These are phyloP conservation scores for Scortum barcoo DNA, from an alignment of 2,113 vertebrate species.

Conservation along the genomic window DNA sequence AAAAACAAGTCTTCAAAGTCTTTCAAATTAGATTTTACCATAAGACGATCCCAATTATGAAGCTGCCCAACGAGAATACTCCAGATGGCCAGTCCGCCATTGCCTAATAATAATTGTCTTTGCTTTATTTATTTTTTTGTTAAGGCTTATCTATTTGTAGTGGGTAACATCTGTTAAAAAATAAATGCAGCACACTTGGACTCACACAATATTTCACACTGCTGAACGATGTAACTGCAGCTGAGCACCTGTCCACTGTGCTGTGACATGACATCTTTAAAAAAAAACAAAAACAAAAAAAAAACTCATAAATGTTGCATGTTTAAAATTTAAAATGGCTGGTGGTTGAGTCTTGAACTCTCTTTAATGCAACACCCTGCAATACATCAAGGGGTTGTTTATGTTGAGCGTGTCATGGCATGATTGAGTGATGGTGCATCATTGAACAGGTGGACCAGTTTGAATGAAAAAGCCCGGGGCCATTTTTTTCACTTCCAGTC, in stretches of 20 bases:
- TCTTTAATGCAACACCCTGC: conserved; percentile 19
- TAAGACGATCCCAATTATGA: not conserved
- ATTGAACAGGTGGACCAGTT: conserved; percentile 46
- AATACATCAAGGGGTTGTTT: conserved; percentile 38
- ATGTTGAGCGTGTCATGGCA: conserved; percentile 6
- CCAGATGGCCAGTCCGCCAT: conserved; percentile 14
- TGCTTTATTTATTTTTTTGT: conserved; percentile 11
- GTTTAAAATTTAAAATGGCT: not conserved
- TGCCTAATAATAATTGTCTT: conserved; percentile 24
- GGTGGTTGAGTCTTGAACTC: not conserved
- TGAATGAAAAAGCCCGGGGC: conserved; percentile 12
- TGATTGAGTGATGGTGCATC: conserved; percentile 37
- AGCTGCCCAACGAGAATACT: not conserved
- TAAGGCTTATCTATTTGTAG: not conserved
- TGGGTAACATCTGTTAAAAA: conserved; percentile 3
- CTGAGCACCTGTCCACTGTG: not conserved
- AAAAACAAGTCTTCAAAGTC: not conserved
- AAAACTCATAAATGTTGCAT: not conserved
- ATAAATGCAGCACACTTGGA: too few relatives aligned
- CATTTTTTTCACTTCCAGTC: conserved; percentile 5
- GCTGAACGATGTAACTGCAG: not conserved
- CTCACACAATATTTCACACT: not conserved
- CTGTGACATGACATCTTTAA: not conserved
- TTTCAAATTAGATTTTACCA: not conserved
- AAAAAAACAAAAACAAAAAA: too few relatives aligned